Evolutionary conservation across 1,140 invertebrate genomes (phyloP), one percentile per base, ranked within the genome.

Genomic region (Heliconius congener): DNA sequence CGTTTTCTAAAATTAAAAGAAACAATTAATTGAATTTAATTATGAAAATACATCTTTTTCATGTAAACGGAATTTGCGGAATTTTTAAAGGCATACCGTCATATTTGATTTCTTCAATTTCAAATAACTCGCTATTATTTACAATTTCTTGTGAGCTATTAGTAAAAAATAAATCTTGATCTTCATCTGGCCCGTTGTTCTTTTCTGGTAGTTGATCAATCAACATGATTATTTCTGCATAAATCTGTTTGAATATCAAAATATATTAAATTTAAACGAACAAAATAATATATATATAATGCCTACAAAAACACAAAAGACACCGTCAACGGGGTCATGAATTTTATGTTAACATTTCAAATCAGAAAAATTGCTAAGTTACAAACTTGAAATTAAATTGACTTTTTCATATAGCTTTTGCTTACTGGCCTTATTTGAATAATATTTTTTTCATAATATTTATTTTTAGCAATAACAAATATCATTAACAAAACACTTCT

Each of bases 191-290:
- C 4, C 27, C 13, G 3, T 66, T 13, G 13, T 66, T 66, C 27
- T 66, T 66, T 3, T 66, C 60, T 66, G 82, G 55, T 72, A 87
- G 77, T 46, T 82, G 74, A 80, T 84, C 87, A 74, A 91, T 91
- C 79, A 90, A 87, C 91, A 93, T 92, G 80, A 71, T 80, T 80
- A 57, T 77, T 77, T 84, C 74, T 72, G 84, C 86, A 87, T 85
- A 85, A 78, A 90, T 87, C 88, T 89, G 60, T 72, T 37, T 57
- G 19, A 71, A 50, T 72, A 30, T 18, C 11, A 30, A 71, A 77
- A 71, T 13, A 52, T n/a, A 76, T 70, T 42, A 27, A 39, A 39
- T 76, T 34, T 70, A 42, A 42, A 13, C 6, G 34, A 73, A 73
- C 57, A 37, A 71, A 39, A 60, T 37, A 70, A 80, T 76, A 80